These are phyloP conservation scores for Calephelis perditalis DNA, from an alignment of 2,888 invertebrate genomes.

Conservation along the genomic window DNA sequence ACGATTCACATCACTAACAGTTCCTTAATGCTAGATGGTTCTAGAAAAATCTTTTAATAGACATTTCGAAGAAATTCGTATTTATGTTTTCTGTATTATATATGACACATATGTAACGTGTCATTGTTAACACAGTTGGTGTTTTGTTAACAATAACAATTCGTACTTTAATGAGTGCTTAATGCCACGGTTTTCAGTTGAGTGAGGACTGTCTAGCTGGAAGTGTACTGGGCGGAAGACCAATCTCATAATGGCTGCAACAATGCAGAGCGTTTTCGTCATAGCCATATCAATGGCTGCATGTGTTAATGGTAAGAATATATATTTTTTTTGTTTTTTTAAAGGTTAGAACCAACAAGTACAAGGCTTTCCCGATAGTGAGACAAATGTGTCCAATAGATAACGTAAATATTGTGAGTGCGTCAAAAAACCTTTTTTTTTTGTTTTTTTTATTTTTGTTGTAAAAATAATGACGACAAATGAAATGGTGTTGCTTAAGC, in stretches of 20 bases:
- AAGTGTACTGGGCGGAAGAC: background rate
- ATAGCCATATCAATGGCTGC: conserved; percentile 35
- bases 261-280: conserved; percentile 30
- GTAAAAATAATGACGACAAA: too few species aligned
- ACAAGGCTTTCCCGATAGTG: too few species aligned
- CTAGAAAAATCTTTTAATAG: background rate
- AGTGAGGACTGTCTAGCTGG: background rate
- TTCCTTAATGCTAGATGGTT: background rate
- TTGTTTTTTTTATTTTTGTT: too few species aligned
- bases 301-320: conserved; percentile 25
- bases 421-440: too few species aligned
- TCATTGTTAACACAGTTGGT: conserved; percentile 2
- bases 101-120: background rate
- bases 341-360: too few species aligned
- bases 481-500: too few species aligned
- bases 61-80: background rate
- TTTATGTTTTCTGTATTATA: background rate
- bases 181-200: background rate
- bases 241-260: conserved; percentile 40
- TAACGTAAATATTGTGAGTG: too few species aligned
- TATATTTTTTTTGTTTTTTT: too few species aligned
- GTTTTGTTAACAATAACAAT: conserved; percentile 2
- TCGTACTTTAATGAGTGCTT: background rate
- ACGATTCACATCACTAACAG: too few species aligned
- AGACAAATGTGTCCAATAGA: too few species aligned